A percentile compares a stretch with the other conserved stretches of the same genome.
phyloP scores from a whole-genome alignment of 2,888 invertebrate species.

The Lordiphosa andalusiaca region DNA sequence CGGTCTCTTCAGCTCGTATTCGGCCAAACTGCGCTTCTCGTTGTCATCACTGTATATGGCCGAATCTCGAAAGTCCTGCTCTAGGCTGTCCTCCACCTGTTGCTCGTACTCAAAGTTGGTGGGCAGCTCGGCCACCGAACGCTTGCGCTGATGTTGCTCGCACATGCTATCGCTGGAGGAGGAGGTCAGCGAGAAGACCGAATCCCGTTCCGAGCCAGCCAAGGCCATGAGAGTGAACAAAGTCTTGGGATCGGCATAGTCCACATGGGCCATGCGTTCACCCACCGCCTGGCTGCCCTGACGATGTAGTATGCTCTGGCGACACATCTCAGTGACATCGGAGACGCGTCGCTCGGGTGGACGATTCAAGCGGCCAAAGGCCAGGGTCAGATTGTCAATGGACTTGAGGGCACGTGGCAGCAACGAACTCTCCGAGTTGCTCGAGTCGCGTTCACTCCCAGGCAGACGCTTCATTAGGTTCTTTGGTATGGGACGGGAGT shows the following conservation, averaged over 20 bases:
- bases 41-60: slow-evolving; percentile 89
- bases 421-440: slow-evolving; percentile 74
- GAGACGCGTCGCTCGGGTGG: slow-evolving; percentile 78
- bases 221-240: slow-evolving; percentile 75
- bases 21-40: slow-evolving; percentile 68
- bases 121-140: slow-evolving; percentile 37
- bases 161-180: slow-evolving; percentile 79
- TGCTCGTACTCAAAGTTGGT: slow-evolving; percentile 88
- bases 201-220: slow-evolving; percentile 76
- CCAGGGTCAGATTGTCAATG: slow-evolving; percentile 68
- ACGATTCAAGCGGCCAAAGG: slow-evolving; percentile 69
- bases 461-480: slow-evolving; percentile 73
- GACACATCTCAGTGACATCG: slow-evolving; percentile 78
- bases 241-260: slow-evolving; percentile 91
- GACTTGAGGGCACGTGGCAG: slow-evolving; percentile 72
- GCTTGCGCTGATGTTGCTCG: slow-evolving; percentile 61
- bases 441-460: slow-evolving; percentile 7
- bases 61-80: slow-evolving; percentile 88
- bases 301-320: slow-evolving; percentile 83
- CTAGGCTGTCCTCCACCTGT: slow-evolving; percentile 85
- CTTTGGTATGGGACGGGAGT: slow-evolving; percentile 67
- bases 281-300: slow-evolving; percentile 91
- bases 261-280: slow-evolving; percentile 92
- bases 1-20: slow-evolving; percentile 56
- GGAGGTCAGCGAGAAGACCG: slow-evolving; percentile 79